Percentiles rank a stretch among this genome's conserved stretches.
Evolutionary conservation across 2,888 invertebrate genomes (phyloP).

Genomic region (Villa cingulata): DNA sequence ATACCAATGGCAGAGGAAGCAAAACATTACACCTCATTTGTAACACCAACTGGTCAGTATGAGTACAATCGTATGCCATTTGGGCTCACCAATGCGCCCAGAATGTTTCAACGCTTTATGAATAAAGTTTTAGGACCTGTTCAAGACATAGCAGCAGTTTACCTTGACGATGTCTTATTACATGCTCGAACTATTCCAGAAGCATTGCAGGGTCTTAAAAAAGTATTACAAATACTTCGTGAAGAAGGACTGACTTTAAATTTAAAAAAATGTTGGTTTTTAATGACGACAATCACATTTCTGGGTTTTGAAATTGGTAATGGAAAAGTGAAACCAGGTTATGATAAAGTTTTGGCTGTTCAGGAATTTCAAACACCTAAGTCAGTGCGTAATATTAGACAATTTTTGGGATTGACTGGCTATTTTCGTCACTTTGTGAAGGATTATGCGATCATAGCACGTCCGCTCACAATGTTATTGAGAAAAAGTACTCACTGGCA

Average conservation of each 20-base stretch:
- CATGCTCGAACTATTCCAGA: conserved; percentile 13
- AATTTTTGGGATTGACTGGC: conserved; percentile 19
- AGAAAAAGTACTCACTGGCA: conserved; percentile 3
- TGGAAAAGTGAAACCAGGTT: conserved; percentile 16
- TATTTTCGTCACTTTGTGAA: conserved; percentile 20
- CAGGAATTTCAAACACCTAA: conserved; percentile 12
- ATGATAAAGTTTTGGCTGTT: conserved; percentile 17
- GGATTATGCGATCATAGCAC: conserved; percentile 12
- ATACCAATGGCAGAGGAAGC: conserved; percentile 18
- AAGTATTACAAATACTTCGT: background rate
- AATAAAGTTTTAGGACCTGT: background rate
- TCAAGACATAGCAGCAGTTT: conserved; percentile 10
- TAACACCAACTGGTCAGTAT: conserved; percentile 16
- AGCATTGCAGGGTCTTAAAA: background rate
- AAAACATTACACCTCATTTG: conserved; percentile 6
- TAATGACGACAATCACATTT: too few relatives aligned
- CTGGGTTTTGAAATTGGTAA: too few relatives aligned
- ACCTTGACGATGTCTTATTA: conserved; percentile 19
- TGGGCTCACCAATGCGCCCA: conserved; percentile 22
- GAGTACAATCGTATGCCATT: conserved; percentile 24
- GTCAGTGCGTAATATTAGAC: conserved; percentile 16
- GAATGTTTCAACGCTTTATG: conserved; percentile 22
- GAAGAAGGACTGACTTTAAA: conserved; percentile 6
- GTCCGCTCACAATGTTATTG: conserved; percentile 13
- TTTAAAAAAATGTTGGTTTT: conserved; percentile 14